Percentiles rank a stretch among this genome's conserved stretches.
Conservation (phyloP, 1,140 invertebrate species). For the Aphelenchoides fujianensis region DNA sequence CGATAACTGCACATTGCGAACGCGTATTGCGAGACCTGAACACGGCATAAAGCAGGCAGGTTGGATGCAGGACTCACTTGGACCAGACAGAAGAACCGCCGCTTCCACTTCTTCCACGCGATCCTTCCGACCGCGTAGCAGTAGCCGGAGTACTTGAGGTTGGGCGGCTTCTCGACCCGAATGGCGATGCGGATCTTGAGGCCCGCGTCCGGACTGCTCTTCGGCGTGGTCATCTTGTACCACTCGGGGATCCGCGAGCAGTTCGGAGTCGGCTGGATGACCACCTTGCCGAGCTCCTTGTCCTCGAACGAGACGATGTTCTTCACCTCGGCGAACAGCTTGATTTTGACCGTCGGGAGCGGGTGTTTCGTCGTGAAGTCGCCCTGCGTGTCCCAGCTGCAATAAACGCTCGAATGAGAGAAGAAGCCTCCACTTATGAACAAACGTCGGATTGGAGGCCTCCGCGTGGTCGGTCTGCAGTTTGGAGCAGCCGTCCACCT, state of each 20-base stretch:
- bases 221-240: conserved; percentile 92
- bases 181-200: conserved; percentile 94
- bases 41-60: not conserved
- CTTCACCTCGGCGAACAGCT: conserved; percentile 83
- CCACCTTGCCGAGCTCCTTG: conserved; percentile 68
- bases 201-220: conserved; percentile 89
- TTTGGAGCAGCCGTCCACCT: conserved; percentile 92
- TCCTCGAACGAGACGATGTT: conserved; percentile 95
- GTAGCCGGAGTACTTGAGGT: conserved; percentile 95
- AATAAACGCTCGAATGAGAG: conserved; percentile 23
- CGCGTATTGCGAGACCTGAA: conserved; percentile 88
- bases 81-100: conserved; percentile 93
- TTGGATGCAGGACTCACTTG: conserved; percentile 67
- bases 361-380: conserved; percentile 97
- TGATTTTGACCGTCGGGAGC: conserved; percentile 90
- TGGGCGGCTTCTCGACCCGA: conserved; percentile 91
- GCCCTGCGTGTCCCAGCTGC: conserved; percentile 73
- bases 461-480: conserved; percentile 98
- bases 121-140: conserved; percentile 90
- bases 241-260: conserved; percentile 75
- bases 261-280: conserved; percentile 64
- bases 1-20: conserved; percentile 99
- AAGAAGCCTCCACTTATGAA: conserved; percentile 11
- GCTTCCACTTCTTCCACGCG: conserved; percentile 99
- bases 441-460: conserved; percentile 80